Evolutionary conservation across 1,140 invertebrate genomes (phyloP).

Genomic region (Drosophila serrata): DNA sequence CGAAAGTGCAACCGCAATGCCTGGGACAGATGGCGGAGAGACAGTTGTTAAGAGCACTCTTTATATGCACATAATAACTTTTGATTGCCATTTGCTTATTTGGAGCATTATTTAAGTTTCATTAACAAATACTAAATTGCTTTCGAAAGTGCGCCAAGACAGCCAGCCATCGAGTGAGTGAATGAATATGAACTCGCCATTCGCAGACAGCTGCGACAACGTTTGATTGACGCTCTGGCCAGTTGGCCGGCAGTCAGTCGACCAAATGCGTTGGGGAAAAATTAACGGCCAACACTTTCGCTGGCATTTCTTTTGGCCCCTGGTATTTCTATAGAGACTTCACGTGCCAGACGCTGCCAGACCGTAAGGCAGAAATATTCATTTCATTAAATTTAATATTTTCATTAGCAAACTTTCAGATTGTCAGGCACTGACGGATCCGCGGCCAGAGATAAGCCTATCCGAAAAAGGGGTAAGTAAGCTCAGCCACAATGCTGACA

Average conservation of each 20-base stretch:
- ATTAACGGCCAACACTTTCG: conserved; percentile 79
- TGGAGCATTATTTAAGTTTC: conserved; percentile 79
- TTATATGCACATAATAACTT: conserved; percentile 74
- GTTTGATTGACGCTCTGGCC: conserved; percentile 70
- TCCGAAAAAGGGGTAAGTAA: conserved; percentile 40
- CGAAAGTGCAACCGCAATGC: conserved; percentile 11
- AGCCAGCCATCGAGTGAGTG: conserved; percentile 23
- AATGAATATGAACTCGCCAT: conserved; percentile 31
- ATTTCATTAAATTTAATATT: conserved; percentile 82
- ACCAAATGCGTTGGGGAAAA: conserved; percentile 72
- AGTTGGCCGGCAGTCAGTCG: conserved; percentile 37
- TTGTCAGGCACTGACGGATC: conserved; percentile 47
- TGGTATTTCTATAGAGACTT: conserved; percentile 45
- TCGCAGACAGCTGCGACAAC: conserved; percentile 57
- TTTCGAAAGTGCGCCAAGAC: conserved; percentile 68
- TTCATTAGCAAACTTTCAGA: conserved; percentile 76
- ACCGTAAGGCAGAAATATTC: conserved; percentile 64
- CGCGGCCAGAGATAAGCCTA: conserved; percentile 52
- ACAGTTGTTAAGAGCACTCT: conserved; percentile 58
- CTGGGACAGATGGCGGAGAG: conserved; percentile 29
- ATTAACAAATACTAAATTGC: conserved; percentile 81
- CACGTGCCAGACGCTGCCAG: conserved; percentile 27
- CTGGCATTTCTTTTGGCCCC: conserved; percentile 60
- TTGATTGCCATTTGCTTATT: conserved; percentile 80
- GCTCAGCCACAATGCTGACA: conserved; percentile 42